Conservation (phyloP, 2,113 vertebrate species). For the Fulmarus glacialis region DNA sequence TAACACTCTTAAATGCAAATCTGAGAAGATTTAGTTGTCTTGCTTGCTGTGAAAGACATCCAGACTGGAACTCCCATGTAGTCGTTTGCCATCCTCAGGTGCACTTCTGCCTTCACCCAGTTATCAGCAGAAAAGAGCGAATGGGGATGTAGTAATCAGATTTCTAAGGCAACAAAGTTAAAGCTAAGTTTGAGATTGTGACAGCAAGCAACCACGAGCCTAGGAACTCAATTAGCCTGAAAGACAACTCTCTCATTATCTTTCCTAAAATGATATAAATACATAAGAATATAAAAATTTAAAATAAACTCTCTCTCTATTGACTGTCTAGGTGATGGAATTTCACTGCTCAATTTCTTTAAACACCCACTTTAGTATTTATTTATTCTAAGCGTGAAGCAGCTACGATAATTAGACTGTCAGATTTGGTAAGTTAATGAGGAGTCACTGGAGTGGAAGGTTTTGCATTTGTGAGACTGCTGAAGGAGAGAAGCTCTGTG, state of each 20-base stretch:
- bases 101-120: conserved; percentile 42
- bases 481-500: conserved; percentile 47
- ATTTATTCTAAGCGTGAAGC: conserved; percentile 82
- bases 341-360: conserved; percentile 75
- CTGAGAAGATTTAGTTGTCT: conserved; percentile 63
- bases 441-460: conserved; percentile 77
- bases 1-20: conserved; percentile 20
- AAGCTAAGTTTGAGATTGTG: conserved; percentile 73
- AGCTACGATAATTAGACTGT: conserved; percentile 84
- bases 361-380: conserved; percentile 83
- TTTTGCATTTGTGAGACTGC: conserved; percentile 73
- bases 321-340: conserved; percentile 79
- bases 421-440: conserved; percentile 83
- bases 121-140: conserved; percentile 65
- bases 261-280: conserved; percentile 76
- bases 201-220: conserved; percentile 68
- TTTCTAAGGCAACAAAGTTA: conserved; percentile 77
- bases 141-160: conserved; percentile 63
- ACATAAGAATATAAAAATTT: conserved; percentile 77
- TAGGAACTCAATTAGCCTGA: conserved; percentile 78
- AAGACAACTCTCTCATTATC: conserved; percentile 81
- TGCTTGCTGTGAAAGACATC: conserved; percentile 59
- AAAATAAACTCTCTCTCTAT: conserved; percentile 80
- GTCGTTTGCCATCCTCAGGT: conserved; percentile 55
- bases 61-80: conserved; percentile 30